Evolutionary conservation across 1,140 invertebrate genomes (phyloP).

Genomic region (Brachionus asplanchnoidis): DNA sequence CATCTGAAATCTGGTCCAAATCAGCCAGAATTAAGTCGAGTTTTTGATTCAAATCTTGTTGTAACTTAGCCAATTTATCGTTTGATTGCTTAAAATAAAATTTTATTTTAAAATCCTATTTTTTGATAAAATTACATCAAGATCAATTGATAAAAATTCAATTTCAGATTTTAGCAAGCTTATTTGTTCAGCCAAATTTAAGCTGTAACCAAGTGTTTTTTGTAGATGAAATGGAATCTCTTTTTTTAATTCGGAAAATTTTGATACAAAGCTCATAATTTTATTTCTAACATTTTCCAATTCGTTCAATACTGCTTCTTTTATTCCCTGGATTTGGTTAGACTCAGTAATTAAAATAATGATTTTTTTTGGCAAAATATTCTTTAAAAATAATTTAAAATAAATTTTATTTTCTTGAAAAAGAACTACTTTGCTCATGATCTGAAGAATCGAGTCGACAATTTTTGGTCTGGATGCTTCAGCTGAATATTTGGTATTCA

Average conservation of each 20-base stretch:
- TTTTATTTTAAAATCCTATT: neutral
- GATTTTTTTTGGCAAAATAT: slow-evolving; percentile 18
- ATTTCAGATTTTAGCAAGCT: neutral
- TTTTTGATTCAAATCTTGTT: neutral
- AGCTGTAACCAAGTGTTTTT: neutral
- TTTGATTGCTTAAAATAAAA: neutral
- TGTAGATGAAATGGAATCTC: neutral
- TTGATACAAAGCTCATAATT: neutral
- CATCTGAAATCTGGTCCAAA: neutral
- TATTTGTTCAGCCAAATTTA: slow-evolving; percentile 20
- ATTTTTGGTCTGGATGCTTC: neutral
- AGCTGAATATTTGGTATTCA: neutral
- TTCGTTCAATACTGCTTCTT: neutral
- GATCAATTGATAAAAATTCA: neutral
- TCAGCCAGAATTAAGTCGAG: neutral
- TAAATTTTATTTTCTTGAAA: no score
- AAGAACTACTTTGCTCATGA: neutral
- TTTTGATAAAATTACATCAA: neutral
- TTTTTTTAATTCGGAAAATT: neutral
- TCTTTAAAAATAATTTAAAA: neutral
- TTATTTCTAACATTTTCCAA: neutral
- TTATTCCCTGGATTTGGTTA: neutral
- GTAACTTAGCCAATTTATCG: neutral
- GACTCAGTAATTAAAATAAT: neutral
- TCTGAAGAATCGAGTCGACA: neutral